Base-by-base conservation (phyloP, 1,140 invertebrate genomes). In the Zaprionus africanus region DNA sequence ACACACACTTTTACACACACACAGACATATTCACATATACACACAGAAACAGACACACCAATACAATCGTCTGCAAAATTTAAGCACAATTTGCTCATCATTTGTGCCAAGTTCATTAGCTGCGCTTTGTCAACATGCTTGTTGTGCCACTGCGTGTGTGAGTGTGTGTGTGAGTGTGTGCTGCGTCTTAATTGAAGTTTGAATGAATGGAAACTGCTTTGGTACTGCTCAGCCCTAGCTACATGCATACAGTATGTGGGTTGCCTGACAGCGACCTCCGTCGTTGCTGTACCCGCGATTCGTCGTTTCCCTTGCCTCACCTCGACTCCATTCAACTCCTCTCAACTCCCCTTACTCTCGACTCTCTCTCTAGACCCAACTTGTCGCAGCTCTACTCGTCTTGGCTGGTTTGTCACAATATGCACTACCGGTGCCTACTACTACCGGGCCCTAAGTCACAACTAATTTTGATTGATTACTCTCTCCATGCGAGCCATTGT, bases 381-480 rank as follows among this genome's bases (percentile, higher is more conserved):
- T 17, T 46, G 41, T 6, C 41, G 9, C 17, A 4, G 36, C 36
- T 5, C 36, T 34, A 11, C 31, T 38, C 36, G 41, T 17, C 41
- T 46, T 46, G 41, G 6, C 41, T 19, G 34, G 58, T 46, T 78
- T 79, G 77, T 79, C 78, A 79, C 78, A 77, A 77, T 77, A 72
- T 79, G 58, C 68, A 77, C 74, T 72, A 77, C 68, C 71, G 68
- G 51, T 36, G 22, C 49, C 36, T 65, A 34, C 51, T 65, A 36
- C 51, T 65, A 12, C 54, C 24, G 11, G 58, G 36, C 59, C 46
- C 56, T 79, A 79, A 79, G 67, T 79, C 46, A 73, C 53, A 79
- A 77, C 74, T 73, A 79, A 79, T 79, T 79, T 79, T 79, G 78
- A 79, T 79, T 79, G 78, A 79, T 79, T 79, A 73, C 78, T 11